These are phyloP conservation scores for Plestiodon gilberti DNA, from an alignment of 2,113 vertebrate species.

Conservation along the genomic window DNA sequence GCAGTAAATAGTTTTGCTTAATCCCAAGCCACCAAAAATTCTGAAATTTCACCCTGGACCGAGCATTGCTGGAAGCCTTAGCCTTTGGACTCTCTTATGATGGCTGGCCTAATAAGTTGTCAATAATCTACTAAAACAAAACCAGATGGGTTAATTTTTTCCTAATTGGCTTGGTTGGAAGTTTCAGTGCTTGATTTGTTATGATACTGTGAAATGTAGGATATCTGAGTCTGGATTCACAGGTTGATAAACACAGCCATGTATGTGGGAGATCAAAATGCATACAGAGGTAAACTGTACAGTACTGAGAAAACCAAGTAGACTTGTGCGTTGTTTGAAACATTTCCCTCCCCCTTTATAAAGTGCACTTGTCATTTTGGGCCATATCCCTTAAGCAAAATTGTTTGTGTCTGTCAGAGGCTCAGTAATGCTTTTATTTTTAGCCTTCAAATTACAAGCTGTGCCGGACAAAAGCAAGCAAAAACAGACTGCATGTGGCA, in stretches of 20 bases:
- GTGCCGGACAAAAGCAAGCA: constrained; percentile 56
- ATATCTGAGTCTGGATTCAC: constrained; percentile 4
- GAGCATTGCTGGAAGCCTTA: not conserved
- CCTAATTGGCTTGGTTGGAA: not conserved
- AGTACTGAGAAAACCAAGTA: constrained; percentile 1
- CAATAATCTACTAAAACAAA: constrained; percentile 31
- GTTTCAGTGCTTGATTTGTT: constrained; percentile 5
- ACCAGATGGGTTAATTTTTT: not conserved
- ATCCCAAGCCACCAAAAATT: not conserved
- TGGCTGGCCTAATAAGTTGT: constrained; percentile 12
- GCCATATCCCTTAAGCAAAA: constrained; percentile 16
- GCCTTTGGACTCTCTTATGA: constrained; percentile 15
- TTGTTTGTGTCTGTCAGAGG: constrained; percentile 32
- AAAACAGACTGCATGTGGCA: constrained; percentile 23
- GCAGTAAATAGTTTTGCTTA: not conserved
- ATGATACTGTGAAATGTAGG: not conserved
- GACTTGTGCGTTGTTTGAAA: not conserved
- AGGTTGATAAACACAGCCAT: not conserved
- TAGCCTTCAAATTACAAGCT: constrained; percentile 65
- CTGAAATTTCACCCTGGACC: not conserved
- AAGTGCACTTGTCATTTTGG: constrained; percentile 41
- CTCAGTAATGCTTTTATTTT: constrained; percentile 59
- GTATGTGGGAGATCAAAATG: not conserved
- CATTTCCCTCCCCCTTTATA: constrained; percentile 23
- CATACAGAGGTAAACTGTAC: not conserved